Conservation (phyloP, 2,888 invertebrate species). For the Cantharis rufa region DNA sequence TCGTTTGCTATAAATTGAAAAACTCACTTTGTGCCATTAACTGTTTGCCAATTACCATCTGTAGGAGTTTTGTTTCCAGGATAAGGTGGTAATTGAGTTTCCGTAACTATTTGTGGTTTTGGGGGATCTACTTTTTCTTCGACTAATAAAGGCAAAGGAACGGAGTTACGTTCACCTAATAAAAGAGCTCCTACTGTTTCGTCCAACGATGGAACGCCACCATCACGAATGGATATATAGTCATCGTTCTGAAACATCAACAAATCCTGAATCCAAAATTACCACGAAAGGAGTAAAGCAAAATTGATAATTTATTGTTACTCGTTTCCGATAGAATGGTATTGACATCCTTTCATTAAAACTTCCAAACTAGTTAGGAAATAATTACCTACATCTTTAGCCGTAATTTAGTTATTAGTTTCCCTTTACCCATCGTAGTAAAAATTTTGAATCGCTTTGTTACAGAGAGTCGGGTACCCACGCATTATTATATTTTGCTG, state of each 20-base stretch:
- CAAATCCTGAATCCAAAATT: not conserved
- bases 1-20: not conserved
- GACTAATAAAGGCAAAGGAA: conserved; percentile 32
- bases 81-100: conserved; percentile 60
- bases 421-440: too few relatives aligned
- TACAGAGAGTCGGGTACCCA: too few relatives aligned
- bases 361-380: too few relatives aligned
- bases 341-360: too few relatives aligned
- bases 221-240: conserved; percentile 58
- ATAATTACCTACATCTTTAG: too few relatives aligned
- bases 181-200: conserved; percentile 54
- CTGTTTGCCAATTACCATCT: conserved; percentile 80
- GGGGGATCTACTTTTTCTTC: conserved; percentile 36
- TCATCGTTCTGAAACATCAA: conserved; percentile 54
- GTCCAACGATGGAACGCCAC: conserved; percentile 53
- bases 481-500: too few relatives aligned
- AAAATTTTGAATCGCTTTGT: too few relatives aligned
- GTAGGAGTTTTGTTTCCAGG: conserved; percentile 69
- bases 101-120: conserved; percentile 48
- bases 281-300: not conserved
- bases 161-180: conserved; percentile 38
- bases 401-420: too few relatives aligned
- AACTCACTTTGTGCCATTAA: conserved; percentile 70
- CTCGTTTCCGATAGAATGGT: too few relatives aligned
- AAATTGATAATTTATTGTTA: too few relatives aligned